phyloP scores from a whole-genome alignment of 2,113 vertebrate species.

The Odontesthes bonariensis region DNA sequence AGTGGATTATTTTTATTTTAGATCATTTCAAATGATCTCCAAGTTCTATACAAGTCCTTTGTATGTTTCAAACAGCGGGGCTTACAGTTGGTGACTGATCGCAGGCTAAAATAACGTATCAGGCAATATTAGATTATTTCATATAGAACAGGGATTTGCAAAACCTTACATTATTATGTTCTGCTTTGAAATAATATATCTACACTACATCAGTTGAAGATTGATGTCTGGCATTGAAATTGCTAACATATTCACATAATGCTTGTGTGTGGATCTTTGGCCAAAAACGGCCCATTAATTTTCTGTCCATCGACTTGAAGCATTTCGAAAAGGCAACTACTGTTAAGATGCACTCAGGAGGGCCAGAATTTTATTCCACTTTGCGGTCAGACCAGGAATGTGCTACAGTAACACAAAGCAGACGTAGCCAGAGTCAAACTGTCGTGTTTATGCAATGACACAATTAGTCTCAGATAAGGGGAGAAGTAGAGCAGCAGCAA shows the following conservation, averaged over 20 bases:
- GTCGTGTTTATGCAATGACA: constrained; percentile 36
- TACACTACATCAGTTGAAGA: too few relatives aligned
- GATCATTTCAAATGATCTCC: constrained; percentile 1
- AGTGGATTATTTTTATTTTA: too few relatives aligned
- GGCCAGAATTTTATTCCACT: constrained; percentile 1
- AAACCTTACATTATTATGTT: background rate
- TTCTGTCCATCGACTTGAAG: constrained; percentile 1
- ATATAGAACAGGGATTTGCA: background rate
- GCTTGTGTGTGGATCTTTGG: background rate
- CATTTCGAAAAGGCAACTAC: background rate
- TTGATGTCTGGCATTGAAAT: background rate
- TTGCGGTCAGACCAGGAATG: constrained; percentile 23
- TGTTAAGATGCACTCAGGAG: background rate
- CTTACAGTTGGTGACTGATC: background rate
- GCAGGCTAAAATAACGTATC: background rate
- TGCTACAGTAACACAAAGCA: constrained; percentile 54
- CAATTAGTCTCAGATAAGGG: constrained; percentile 63
- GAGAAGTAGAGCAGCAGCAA: constrained; percentile 15
- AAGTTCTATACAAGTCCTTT: background rate
- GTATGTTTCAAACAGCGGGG: background rate
- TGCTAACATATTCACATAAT: constrained; percentile 4
- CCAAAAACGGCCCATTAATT: background rate
- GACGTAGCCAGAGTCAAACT: constrained; percentile 39
- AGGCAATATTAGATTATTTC: background rate
- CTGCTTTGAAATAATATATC: background rate